Evolutionary conservation across 2,797 vertebrate species (phyloP), one percentile per base, ranked within the genome.

Genomic region (Nasua narica): DNA sequence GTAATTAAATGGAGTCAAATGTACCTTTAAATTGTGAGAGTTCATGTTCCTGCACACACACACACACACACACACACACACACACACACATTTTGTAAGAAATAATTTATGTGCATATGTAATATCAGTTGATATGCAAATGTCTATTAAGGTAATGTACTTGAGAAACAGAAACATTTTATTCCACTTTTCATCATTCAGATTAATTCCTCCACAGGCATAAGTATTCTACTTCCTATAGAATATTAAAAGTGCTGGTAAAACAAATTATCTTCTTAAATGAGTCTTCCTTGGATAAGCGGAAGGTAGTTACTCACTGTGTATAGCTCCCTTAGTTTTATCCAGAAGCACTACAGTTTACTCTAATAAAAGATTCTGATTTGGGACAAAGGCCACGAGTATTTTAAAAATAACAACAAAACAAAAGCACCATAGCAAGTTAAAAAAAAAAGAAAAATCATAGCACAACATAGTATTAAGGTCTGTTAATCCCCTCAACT

Each of bases 111-210:
- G 29, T 67, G 18, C 5, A 69, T 82, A 77, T 58, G 5, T 46
- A 79, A 79, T 86, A 84, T 58, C 11, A 86, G 25, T 81, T 92
- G 65, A 85, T 91, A 89, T 32, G 32, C 18, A 93, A 93, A 83
- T 93, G 1, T 6, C 2, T 83, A 18, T 79, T 92, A 94, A 87
- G 19, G 32, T 79, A 78, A 79, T 74, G 4, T 69, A 37, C 32
- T 83, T 43, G 46, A 96, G 78, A 87, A 93, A 72, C 35, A 88
- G 46, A 88, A 87, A 52, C 0, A 89, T 91, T 72, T 82, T 81
- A 67, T 9, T 67, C 0, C 10, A 46, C 16, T 89, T 94, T 91
- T 93, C 58, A 87, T 70, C 40, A 93, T 3, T 91, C 56, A 91
- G 21, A 72, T 48, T 83, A 82, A 72, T 82, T 94, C 1, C 32